These are phyloP conservation scores for Glomeris maerens DNA, from an alignment of 1,140 invertebrate species.

Conservation along the genomic window DNA sequence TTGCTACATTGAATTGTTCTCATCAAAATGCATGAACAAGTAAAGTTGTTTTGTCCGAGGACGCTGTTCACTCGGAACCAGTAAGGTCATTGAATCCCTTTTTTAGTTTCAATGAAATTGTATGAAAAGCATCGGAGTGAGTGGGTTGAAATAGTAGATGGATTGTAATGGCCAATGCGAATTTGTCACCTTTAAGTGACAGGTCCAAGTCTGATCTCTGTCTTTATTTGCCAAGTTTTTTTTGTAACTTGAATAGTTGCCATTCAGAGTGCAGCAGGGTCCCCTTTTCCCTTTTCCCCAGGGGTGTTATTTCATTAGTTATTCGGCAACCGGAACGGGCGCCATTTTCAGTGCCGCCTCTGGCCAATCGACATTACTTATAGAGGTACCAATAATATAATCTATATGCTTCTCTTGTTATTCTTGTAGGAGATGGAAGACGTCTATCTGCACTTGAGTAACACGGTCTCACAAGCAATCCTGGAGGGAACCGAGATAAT, in stretches of 20 bases:
- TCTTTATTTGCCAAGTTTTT: neutral
- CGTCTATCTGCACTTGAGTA: conserved; percentile 65
- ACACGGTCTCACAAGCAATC: conserved; percentile 61
- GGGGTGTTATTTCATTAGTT: neutral
- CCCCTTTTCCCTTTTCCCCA: neutral
- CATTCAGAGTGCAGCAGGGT: neutral
- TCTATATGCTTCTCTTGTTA: conserved; percentile 14
- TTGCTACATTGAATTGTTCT: too few species aligned
- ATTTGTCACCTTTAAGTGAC: too few species aligned
- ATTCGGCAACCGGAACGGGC: neutral
- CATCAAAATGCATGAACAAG: too few species aligned
- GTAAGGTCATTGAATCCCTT: too few species aligned
- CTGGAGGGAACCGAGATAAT: conserved; percentile 65
- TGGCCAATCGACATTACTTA: too few species aligned
- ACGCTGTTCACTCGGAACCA: too few species aligned
- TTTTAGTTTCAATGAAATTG: too few species aligned
- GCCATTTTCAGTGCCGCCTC: neutral
- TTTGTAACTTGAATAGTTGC: too few species aligned
- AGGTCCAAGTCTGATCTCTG: neutral
- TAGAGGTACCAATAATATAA: neutral
- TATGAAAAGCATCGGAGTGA: too few species aligned
- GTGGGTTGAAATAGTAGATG: too few species aligned
- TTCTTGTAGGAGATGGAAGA: conserved; percentile 66
- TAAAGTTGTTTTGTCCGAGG: too few species aligned
- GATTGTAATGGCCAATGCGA: too few species aligned